Evolutionary conservation across 2,888 invertebrate species (phyloP).

Genomic region (Cephus rjabovi): DNA sequence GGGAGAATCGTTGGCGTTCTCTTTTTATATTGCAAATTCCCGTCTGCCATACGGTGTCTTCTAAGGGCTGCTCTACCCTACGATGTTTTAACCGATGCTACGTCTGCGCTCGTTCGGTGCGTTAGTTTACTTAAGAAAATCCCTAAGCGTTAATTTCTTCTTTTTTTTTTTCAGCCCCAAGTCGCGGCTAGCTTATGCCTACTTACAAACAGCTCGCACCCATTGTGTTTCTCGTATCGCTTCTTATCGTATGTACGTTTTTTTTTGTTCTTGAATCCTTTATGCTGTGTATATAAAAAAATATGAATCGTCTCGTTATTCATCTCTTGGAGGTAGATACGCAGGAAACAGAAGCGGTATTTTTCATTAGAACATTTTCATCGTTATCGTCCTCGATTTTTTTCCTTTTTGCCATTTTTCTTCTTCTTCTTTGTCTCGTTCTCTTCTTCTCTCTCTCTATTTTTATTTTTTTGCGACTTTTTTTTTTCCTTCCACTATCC

Average conservation of each 20-base stretch:
- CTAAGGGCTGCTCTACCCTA: neutral
- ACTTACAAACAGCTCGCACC: neutral
- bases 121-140: neutral
- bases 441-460: neutral
- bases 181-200: conserved; percentile 15
- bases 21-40: neutral
- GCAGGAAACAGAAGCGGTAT: conserved; percentile 58
- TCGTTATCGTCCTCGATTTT: conserved; percentile 5
- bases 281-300: conserved; percentile 51
- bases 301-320: conserved; percentile 56
- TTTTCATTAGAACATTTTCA: conserved; percentile 34
- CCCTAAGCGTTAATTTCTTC: conserved; percentile 18
- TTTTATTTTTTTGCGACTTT: neutral
- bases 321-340: conserved; percentile 58
- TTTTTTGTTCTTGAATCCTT: neutral
- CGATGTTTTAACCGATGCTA: neutral
- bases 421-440: conserved; percentile 4
- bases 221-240: conserved; percentile 21
- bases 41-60: neutral
- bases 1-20: neutral
- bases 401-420: conserved; percentile 7
- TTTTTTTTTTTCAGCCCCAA: conserved; percentile 15
- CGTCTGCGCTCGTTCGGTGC: neutral
- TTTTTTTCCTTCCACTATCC: conserved; percentile 10
- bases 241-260: conserved; percentile 12